Evolutionary conservation across 2,888 invertebrate genomes (phyloP), one percentile per base, ranked within the genome.

Genomic region (Tigriopus californicus): DNA sequence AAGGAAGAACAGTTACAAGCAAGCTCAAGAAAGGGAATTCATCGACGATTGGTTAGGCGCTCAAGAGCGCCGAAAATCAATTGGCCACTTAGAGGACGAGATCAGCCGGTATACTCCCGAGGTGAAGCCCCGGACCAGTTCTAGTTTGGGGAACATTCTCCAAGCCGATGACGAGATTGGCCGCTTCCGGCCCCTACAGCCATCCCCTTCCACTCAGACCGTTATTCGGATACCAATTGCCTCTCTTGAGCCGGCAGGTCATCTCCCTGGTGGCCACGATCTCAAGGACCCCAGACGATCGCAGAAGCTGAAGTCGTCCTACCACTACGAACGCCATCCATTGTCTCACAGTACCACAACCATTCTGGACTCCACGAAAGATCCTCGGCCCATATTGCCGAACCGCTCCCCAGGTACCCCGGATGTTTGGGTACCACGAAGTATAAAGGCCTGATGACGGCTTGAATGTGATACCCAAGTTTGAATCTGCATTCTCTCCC

Each of bases 341-440:
- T 41, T 40, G 12, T 54, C 25, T 15, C 54, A 25, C 11, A 54
- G 54, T 22, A 54, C 54, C 11, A 8, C 33, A 12, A 54, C 54
- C 54, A 54, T 54, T 41, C 12, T 54, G 20, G 33, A 40, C 41
- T 40, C 54, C 8, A 41, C 41, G 1, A 41, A 54, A 40, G 54
- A 54, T 15, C 54, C 54, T 10, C 33, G 41, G 8, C 54, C 54
- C 54, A 54, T 54, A 3, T 40, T 54, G 54, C 54, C 54, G 40
- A 54, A 54, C 41, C 33, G 41, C 18, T 40, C 54, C 33, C 54
- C 54, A 18, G 54, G 41, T 15, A 41, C 41, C 12, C 54, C 54
- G 6, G 54, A 54, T 41, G 41, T 54, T 41, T 54, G 54, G 54
- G 18, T 54, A 41, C 54, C 54, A 3, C 33, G 33, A 33, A 33